Evolutionary conservation across 2,113 vertebrate species (phyloP).

Genomic region (Lamprotornis superbus): DNA sequence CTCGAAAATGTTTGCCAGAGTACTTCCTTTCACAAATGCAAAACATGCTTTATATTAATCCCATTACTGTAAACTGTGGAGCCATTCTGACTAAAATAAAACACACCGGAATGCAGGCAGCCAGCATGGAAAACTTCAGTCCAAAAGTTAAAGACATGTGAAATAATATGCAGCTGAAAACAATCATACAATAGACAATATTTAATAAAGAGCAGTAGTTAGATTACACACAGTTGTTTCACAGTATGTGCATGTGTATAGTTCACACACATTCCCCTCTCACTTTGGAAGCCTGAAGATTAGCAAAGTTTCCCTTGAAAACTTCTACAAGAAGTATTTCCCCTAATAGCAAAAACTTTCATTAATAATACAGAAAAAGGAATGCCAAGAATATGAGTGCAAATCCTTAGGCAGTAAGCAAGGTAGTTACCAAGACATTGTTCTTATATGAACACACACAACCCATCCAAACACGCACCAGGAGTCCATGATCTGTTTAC

Average conservation of each 20-base stretch:
- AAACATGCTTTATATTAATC: not conserved
- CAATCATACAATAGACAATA: not conserved
- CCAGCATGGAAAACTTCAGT: not conserved
- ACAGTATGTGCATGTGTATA: not conserved
- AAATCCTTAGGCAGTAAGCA: not conserved
- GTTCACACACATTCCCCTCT: not conserved
- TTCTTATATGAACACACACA: not conserved
- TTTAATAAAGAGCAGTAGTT: not conserved
- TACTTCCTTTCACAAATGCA: not conserved
- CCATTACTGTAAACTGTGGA: not conserved
- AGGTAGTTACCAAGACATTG: not conserved
- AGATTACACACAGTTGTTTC: not conserved
- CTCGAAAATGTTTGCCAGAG: not conserved
- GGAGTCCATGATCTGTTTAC: not conserved
- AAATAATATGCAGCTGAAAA: slow-evolving; percentile 18
- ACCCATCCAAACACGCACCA: not conserved
- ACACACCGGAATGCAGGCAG: not conserved
- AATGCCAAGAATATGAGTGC: not conserved
- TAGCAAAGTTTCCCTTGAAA: not conserved
- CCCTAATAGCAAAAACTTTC: not conserved
- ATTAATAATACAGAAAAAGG: not conserved
- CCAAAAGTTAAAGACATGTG: not conserved
- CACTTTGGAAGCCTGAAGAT: not conserved
- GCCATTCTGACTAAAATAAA: not conserved
- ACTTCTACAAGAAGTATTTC: not conserved